Evolutionary conservation across 2,797 vertebrate species (phyloP).

Genomic region (Sparus aurata): DNA sequence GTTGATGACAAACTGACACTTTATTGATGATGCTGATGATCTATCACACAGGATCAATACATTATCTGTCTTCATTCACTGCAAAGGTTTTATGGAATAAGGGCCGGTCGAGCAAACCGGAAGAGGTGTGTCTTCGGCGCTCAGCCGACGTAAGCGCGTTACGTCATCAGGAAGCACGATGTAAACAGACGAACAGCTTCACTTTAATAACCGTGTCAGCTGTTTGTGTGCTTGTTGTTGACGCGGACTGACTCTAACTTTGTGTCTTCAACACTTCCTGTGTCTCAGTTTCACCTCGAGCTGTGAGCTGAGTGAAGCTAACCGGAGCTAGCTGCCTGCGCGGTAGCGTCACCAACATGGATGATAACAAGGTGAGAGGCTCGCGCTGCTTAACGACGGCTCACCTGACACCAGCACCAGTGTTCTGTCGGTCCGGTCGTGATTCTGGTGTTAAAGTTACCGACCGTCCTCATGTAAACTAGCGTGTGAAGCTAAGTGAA

Average conservation of each 20-base stretch:
- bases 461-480: too few relatives aligned
- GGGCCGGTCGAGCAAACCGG: too few relatives aligned
- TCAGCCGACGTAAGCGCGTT: conserved; percentile 14
- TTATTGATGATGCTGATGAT: too few relatives aligned
- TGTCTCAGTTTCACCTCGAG: not conserved
- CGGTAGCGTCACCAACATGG: conserved; percentile 71
- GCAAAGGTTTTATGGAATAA: too few relatives aligned
- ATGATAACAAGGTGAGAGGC: conserved; percentile 80
- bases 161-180: conserved; percentile 38
- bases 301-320: conserved; percentile 45
- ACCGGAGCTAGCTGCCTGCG: conserved; percentile 32
- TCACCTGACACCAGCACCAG: not conserved
- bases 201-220: not conserved
- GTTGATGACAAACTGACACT: too few relatives aligned
- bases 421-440: too few relatives aligned
- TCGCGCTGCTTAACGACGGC: not conserved
- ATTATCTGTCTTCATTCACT: too few relatives aligned
- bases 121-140: too few relatives aligned
- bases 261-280: not conserved
- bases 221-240: not conserved
- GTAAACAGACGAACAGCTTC: conserved; percentile 39
- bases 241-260: not conserved
- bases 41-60: too few relatives aligned
- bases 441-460: too few relatives aligned
- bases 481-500: not conserved